These are phyloP conservation scores for Tetragonula carbonaria DNA, from an alignment of 2,888 invertebrate species.

Conservation along the genomic window DNA sequence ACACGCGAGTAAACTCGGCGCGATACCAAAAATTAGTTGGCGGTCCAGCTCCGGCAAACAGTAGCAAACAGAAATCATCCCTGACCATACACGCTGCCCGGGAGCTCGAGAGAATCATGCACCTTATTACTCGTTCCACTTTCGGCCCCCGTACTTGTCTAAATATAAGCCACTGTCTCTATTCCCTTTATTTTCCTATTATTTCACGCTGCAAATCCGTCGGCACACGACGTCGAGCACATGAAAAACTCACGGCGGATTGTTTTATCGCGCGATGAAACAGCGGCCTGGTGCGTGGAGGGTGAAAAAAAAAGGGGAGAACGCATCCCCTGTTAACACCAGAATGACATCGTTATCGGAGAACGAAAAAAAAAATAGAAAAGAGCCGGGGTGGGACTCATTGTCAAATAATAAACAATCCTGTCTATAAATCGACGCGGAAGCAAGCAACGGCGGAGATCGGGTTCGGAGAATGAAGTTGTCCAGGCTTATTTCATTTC, in stretches of 20 bases:
- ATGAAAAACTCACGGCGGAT: neutral
- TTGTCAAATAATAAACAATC: conserved; percentile 34
- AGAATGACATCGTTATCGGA: conserved; percentile 29
- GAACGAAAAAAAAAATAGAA: neutral
- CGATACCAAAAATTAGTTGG: conserved; percentile 69
- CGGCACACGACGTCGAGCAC: neutral
- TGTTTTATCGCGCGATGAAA: conserved; percentile 10
- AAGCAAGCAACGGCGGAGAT: neutral
- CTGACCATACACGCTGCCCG: conserved; percentile 41
- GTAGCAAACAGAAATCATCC: conserved; percentile 44
- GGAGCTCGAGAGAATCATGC: conserved; percentile 36
- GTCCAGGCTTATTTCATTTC: conserved; percentile 66
- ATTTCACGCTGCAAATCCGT: neutral
- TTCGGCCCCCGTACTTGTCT: conserved; percentile 27
- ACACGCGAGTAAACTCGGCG: conserved; percentile 61
- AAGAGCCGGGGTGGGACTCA: neutral
- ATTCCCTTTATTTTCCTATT: conserved; percentile 16
- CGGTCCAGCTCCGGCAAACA: conserved; percentile 57
- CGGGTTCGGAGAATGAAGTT: conserved; percentile 9
- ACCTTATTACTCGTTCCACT: conserved; percentile 46
- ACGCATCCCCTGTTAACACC: conserved; percentile 34
- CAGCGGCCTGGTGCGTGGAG: neutral
- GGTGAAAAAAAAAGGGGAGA: conserved; percentile 1
- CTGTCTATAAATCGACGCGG: conserved; percentile 52
- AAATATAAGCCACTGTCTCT: conserved; percentile 36